A percentile compares a stretch with the other conserved stretches of the same genome.
Conservation (phyloP, 2,113 vertebrate genomes). For the Pomatostomus ruficeps region DNA sequence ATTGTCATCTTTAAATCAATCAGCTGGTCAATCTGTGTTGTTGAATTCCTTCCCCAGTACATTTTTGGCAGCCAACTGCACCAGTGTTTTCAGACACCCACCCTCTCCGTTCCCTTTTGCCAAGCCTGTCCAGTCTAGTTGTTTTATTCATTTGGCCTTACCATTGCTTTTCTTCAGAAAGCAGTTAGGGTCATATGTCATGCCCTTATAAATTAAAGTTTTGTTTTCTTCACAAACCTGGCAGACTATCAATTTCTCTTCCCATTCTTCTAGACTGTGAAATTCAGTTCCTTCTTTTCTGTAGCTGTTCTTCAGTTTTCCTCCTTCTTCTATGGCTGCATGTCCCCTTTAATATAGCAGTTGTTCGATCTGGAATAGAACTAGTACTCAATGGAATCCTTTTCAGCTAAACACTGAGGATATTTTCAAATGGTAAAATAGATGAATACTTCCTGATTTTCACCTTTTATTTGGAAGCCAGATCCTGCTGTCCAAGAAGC, state of each 20-base stretch:
- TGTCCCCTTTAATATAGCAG: background rate
- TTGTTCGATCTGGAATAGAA: background rate
- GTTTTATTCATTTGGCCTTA: background rate
- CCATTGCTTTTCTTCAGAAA: background rate
- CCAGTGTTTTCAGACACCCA: background rate
- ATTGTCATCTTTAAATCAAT: background rate
- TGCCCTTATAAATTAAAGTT: background rate
- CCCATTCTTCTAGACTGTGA: background rate
- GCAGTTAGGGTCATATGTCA: background rate
- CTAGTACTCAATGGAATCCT: background rate
- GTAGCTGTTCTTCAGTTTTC: background rate
- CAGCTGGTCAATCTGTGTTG: background rate
- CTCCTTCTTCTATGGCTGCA: background rate
- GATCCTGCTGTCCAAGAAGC: background rate
- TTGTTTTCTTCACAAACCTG: background rate
- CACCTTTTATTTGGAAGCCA: background rate
- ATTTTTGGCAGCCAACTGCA: background rate
- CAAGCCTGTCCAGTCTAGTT: background rate
- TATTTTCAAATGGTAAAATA: background rate
- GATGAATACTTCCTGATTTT: background rate
- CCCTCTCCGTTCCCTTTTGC: background rate
- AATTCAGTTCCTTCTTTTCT: background rate
- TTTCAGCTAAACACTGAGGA: background rate
- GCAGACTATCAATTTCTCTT: background rate
- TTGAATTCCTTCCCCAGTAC: background rate